These are phyloP conservation scores for Troilus luridus DNA, from an alignment of 2,888 invertebrate species.

Conservation along the genomic window DNA sequence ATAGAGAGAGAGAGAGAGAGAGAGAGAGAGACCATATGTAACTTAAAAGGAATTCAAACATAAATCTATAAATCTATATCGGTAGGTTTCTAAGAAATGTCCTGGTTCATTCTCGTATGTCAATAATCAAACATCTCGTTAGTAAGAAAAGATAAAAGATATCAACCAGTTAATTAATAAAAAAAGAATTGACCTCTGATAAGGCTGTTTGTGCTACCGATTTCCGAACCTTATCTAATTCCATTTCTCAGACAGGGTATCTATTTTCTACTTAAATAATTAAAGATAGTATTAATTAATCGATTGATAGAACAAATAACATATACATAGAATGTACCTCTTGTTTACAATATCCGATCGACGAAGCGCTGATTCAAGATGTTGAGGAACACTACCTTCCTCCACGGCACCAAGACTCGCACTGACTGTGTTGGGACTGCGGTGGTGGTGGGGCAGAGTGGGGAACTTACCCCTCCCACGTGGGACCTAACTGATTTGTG, in stretches of 20 bases:
- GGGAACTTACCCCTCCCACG: not conserved
- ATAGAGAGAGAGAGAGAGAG: not conserved
- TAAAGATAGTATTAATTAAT: not conserved
- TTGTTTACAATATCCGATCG: slow-evolving; percentile 35
- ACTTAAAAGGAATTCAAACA: not conserved
- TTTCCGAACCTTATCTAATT: not conserved
- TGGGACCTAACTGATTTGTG: slow-evolving; percentile 9
- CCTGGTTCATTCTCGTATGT: not conserved
- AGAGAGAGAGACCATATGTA: not conserved
- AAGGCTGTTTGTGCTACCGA: not conserved
- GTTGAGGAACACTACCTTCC: not conserved
- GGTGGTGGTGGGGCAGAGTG: not conserved
- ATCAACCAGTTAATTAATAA: not conserved
- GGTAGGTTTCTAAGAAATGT: not conserved
- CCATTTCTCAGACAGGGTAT: not conserved
- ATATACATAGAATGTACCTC: not conserved
- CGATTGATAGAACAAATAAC: not conserved
- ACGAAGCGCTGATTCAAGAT: not conserved
- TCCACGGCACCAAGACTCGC: not conserved
- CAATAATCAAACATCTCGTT: not conserved
- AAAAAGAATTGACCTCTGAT: slow-evolving; percentile 40
- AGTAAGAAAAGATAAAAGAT: slow-evolving; percentile 25
- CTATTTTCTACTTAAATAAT: not conserved
- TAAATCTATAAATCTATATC: not conserved
- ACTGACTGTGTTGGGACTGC: not conserved